These are phyloP conservation scores for Oenanthe melanoleuca DNA, from an alignment of 2,113 vertebrate species.

Conservation along the genomic window DNA sequence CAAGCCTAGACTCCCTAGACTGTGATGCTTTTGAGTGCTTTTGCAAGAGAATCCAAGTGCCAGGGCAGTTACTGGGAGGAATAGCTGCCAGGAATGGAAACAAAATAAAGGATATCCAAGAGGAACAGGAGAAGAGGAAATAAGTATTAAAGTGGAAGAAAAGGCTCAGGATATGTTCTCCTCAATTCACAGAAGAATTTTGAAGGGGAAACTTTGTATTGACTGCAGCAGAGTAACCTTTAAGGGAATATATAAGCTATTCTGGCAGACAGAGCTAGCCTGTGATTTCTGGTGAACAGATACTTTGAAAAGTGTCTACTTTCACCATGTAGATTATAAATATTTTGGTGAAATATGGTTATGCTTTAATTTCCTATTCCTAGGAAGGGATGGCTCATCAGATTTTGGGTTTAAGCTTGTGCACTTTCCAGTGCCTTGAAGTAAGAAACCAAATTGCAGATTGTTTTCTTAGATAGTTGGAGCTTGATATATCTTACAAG, in stretches of 20 bases:
- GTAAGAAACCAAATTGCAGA: not conserved
- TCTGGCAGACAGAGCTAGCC: not conserved
- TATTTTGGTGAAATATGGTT: not conserved
- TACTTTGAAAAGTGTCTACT: not conserved
- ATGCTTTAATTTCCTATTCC: not conserved
- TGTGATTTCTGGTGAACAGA: not conserved
- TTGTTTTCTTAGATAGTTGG: not conserved
- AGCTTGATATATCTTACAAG: not conserved
- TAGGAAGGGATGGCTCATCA: not conserved
- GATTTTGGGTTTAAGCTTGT: not conserved
- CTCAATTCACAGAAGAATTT: not conserved
- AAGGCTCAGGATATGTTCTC: not conserved
- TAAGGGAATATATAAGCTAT: not conserved
- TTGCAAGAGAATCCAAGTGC: not conserved
- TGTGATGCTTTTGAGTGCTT: not conserved
- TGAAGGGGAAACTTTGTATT: not conserved
- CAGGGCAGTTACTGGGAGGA: not conserved
- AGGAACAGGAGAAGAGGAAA: not conserved
- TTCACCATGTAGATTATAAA: not conserved
- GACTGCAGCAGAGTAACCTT: not conserved
- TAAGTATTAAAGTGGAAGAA: not conserved
- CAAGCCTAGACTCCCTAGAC: not conserved
- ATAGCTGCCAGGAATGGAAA: not conserved
- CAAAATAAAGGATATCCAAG: not conserved
- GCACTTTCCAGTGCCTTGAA: not conserved